phyloP scores from a whole-genome alignment of 2,113 vertebrate species.

The Rhinichthys klamathensis region DNA sequence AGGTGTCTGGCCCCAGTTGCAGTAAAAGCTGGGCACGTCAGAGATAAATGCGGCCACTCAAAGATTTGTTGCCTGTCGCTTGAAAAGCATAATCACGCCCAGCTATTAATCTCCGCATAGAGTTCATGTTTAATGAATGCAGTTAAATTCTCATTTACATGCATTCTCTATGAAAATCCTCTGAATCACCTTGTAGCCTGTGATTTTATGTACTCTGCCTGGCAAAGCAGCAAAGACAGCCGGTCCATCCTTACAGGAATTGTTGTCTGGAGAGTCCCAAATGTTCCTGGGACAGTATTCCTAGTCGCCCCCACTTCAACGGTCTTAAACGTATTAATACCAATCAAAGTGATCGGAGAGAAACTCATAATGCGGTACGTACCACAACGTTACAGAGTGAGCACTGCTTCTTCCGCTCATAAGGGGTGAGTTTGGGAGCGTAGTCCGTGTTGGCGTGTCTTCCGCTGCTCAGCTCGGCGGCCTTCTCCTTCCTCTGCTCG shows the following conservation, averaged over 20 bases:
- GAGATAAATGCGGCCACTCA: slow-evolving; percentile 65
- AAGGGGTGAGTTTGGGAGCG: slow-evolving; percentile 96
- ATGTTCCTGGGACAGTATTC: not conserved
- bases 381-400: slow-evolving; percentile 89
- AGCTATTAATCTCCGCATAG: slow-evolving; percentile 62
- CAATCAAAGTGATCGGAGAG: not conserved
- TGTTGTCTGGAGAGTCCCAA: not conserved
- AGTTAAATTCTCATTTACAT: slow-evolving; percentile 73
- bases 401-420: slow-evolving; percentile 96
- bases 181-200: slow-evolving; percentile 62
- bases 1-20: slow-evolving; percentile 65
- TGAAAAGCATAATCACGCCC: slow-evolving; percentile 57
- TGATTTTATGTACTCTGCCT: slow-evolving; percentile 45
- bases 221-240: slow-evolving; percentile 43
- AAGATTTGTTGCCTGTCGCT: slow-evolving; percentile 67
- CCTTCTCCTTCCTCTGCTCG: slow-evolving; percentile 97
- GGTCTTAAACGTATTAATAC: not conserved
- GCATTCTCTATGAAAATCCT: slow-evolving; percentile 62
- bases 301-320: not conserved
- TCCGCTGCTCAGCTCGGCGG: slow-evolving; percentile 96
- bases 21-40: slow-evolving; percentile 53
- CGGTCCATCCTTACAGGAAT: not conserved
- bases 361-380: slow-evolving; percentile 13
- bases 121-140: slow-evolving; percentile 65
- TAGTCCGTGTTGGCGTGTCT: slow-evolving; percentile 95